Percentiles rank a stretch among this genome's conserved stretches.
phyloP scores from a whole-genome alignment of 2,113 vertebrate species.

The Prinia subflava region DNA sequence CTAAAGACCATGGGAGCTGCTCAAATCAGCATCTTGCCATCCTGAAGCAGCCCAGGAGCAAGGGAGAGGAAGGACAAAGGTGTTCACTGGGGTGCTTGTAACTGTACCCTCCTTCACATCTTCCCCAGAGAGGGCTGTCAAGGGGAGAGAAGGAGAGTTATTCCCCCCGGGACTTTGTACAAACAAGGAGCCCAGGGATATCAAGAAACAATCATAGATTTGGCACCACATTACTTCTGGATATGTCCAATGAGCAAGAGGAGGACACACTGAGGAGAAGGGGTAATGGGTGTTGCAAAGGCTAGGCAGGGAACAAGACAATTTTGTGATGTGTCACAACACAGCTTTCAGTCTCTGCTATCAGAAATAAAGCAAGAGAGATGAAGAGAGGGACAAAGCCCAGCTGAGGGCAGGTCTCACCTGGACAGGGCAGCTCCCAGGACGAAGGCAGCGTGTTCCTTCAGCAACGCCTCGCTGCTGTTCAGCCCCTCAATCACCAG shows the following conservation, averaged over 20 bases:
- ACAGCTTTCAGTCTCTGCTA: neutral
- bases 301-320: neutral
- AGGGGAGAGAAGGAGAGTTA: neutral
- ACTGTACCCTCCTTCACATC: neutral
- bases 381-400: neutral
- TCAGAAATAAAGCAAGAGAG: neutral
- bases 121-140: neutral
- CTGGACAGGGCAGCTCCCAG: slow-evolving; percentile 89
- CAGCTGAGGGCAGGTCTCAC: slow-evolving; percentile 54
- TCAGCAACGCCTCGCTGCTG: slow-evolving; percentile 79
- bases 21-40: neutral
- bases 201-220: neutral
- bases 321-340: neutral
- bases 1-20: accelerated
- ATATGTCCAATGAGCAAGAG: neutral
- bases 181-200: neutral
- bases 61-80: neutral
- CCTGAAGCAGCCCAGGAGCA: neutral
- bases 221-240: neutral
- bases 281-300: neutral
- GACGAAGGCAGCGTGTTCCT: slow-evolving; percentile 87
- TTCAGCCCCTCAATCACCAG: slow-evolving; percentile 84
- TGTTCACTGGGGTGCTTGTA: neutral
- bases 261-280: neutral
- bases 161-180: neutral